These are phyloP conservation scores for Harpalus rufipes DNA, from an alignment of 2,888 invertebrate genomes.

Conservation along the genomic window DNA sequence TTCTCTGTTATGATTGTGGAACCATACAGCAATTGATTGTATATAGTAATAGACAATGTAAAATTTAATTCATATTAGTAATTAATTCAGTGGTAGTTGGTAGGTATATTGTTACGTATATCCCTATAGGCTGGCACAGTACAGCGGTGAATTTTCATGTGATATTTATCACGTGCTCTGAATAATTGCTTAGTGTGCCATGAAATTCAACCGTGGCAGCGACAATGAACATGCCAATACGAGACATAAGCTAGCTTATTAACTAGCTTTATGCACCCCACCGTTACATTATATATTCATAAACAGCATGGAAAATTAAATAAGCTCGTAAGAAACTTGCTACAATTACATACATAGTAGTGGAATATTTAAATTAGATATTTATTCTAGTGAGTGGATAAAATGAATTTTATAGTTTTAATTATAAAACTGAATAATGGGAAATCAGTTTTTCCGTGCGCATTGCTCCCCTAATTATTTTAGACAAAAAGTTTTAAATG, in stretches of 20 bases:
- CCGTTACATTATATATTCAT: neutral
- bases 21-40: neutral
- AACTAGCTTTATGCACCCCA: neutral
- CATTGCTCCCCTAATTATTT: no score
- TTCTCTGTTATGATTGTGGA: neutral
- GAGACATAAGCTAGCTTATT: slow-evolving; percentile 18
- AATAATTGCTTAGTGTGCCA: slow-evolving; percentile 39
- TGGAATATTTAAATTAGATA: no score
- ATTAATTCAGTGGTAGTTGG: slow-evolving; percentile 19
- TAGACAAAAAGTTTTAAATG: no score
- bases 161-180: slow-evolving; percentile 41
- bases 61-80: slow-evolving; percentile 18
- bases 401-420: no score
- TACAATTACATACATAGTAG: neutral
- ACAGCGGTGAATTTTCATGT: slow-evolving; percentile 21
- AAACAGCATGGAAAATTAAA: neutral
- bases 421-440: no score
- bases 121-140: slow-evolving; percentile 11
- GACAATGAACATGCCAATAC: slow-evolving; percentile 31
- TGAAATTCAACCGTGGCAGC: slow-evolving; percentile 32
- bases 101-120: neutral
- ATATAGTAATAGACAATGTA: slow-evolving; percentile 25
- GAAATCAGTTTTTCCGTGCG: no score
- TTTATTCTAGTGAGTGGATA: no score
- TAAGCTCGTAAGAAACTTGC: neutral